Base-by-base conservation (phyloP, 1,140 invertebrate species). In the Pollicipes pollicipes region DNA sequence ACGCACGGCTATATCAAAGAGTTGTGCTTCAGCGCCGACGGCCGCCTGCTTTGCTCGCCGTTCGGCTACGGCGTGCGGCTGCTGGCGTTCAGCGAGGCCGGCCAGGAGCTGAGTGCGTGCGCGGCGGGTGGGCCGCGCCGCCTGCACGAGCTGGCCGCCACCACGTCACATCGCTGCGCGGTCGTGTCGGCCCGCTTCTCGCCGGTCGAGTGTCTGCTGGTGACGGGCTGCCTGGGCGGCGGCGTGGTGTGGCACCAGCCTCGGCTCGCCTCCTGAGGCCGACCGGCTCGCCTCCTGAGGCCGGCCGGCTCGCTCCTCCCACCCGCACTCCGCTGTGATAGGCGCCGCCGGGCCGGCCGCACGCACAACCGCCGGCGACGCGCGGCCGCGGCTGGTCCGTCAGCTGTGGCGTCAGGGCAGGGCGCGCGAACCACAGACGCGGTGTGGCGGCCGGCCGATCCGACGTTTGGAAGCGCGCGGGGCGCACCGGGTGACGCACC, bases 131-230 rank as follows among this genome's bases (percentile, higher is more conserved):
- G 80, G 75, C 79, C 81, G 10, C 72, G 77, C 77, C 73, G 82
- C 76, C 76, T 87, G 70, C 76, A 83, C 73, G 86, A 91, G 77
- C 76, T 93, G 30, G 85, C 85, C 1, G 85, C 85, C 13, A 88
- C 86, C 74, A 82, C 86, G 69, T 86, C 87, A 75, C 93, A 95
- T 77, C 81, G 84, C 30, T 88, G 92, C 76, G 87, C 90, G 69
- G 92, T 95, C n/a, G 86, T 95, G 29, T 90, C 90, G 77, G 91
- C 90, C 70, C 93, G 91, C 80, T 96, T 95, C 79, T 93, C 89
- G 70, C 93, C 93, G 0, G 84, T 83, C 10, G 88, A 94, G 77
- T 89, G 87, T 76, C 80, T 93, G 72, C 83, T 95, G 10, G 93
- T 93, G 3, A 91, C 90, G 13, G 93, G 93, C 24, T 95, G 93